Base-by-base conservation (phyloP, 1,140 invertebrate species). In the Amyelois transitella region DNA sequence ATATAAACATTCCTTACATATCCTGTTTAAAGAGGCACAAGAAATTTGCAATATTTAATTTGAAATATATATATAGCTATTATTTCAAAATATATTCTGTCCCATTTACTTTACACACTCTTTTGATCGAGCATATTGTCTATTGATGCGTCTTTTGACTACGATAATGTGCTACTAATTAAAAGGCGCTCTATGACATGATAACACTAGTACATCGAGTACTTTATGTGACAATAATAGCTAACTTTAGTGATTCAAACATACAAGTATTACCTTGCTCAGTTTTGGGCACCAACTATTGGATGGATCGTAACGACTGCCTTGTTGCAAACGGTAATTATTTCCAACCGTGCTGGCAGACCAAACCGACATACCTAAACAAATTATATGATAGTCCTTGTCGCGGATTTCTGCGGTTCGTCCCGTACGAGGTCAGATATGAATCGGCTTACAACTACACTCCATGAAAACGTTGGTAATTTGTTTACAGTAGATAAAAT, bases 361-460 rank as follows among this genome's bases (percentile, higher is more conserved):
- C 85, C 85, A 88, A 84, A 88, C 85, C 78, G 85, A 88, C 85
- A 88, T 88, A 83, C 81, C 85, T 88, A 86, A 81, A 82, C 70
- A 76, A 78, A 77, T 77, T 69, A 63, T 70, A 78, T 69, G 66
- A 73, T 55, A 81, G 72, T 75, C 78, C 74, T 77, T 81, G 45
- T 48, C 19, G 10, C 32, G 62, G 69, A 14, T 63, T 69, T 62
- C 58, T 69, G 57, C 55, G 70, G 66, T n/a, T n/a, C n/a, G n/a
- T n/a, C n/a, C n/a, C n/a, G n/a, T 38, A 38, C 80, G 78, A 81
- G 80, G 78, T 83, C 77, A 83, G 66, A 71, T 47, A 43, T n/a
- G 10, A 1, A 18, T 21, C 45, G 21, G 20, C 32, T 38, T 38
- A 38, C 12, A 38, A 38, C 0, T 38, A 14, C 32, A 2, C 32